A percentile compares a stretch with the other conserved stretches of the same genome.
phyloP scores from a whole-genome alignment of 2,113 vertebrate genomes.

The Rhagologus leucostigma region DNA sequence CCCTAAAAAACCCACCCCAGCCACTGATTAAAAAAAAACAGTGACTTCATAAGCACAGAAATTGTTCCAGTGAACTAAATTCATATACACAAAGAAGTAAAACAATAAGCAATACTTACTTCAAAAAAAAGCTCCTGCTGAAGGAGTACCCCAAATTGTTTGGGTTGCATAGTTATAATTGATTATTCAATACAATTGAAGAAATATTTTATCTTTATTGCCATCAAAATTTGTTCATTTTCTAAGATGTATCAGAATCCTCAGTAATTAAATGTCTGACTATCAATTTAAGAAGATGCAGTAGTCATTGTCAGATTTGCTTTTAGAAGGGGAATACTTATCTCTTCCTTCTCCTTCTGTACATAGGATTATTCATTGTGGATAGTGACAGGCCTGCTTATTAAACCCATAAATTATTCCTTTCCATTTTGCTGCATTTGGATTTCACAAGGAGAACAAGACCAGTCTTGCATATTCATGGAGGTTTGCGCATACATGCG shows the following conservation, averaged over 20 bases:
- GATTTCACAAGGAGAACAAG: background rate
- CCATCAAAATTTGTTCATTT: background rate
- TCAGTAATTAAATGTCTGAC: background rate
- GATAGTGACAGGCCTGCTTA: background rate
- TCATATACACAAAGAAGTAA: background rate
- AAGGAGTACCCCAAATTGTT: background rate
- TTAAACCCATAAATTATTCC: background rate
- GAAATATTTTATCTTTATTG: background rate
- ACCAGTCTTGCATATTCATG: background rate
- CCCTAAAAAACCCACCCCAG: background rate
- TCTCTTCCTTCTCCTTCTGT: background rate
- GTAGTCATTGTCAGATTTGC: background rate
- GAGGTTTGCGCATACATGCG: background rate
- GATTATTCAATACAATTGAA: background rate
- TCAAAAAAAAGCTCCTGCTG: background rate
- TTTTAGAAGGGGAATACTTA: background rate
- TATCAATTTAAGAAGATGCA: background rate
- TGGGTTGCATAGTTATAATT: background rate
- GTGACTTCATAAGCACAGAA: background rate
- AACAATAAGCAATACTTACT: background rate
- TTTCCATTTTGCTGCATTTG: background rate
- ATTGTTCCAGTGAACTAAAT: background rate
- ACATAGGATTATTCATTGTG: background rate
- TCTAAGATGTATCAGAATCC: background rate
- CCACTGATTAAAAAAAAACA: background rate